Percentiles rank a stretch among this genome's conserved stretches.
These are phyloP conservation scores for Ptychadena robeensis DNA, from an alignment of 2,797 vertebrate species.

Conservation along the genomic window DNA sequence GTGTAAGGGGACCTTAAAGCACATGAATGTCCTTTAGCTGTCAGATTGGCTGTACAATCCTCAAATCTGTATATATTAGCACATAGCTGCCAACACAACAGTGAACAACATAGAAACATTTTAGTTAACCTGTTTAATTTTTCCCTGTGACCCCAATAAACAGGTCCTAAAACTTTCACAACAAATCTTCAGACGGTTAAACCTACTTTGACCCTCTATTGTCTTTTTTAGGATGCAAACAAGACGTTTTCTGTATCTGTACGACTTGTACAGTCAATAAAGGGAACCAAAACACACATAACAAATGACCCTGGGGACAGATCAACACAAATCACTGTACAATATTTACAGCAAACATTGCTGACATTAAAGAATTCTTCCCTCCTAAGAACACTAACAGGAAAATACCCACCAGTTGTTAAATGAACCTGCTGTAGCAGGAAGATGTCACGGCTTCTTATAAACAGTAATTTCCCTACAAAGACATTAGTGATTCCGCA, in stretches of 20 bases:
- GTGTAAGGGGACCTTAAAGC: no score
- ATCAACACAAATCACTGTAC: constrained; percentile 18
- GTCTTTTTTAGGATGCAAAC: not conserved
- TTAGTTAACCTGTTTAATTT: no score
- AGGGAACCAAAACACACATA: constrained; percentile 23
- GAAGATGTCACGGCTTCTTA: constrained; percentile 7
- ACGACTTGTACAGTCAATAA: constrained; percentile 37
- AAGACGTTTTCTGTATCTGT: not conserved
- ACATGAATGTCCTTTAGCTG: no score
- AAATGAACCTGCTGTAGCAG: constrained; percentile 16
- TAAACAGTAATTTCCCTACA: constrained; percentile 18
- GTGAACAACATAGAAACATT: no score
- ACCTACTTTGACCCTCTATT: not conserved
- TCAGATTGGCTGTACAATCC: no score
- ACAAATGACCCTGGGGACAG: constrained; percentile 1
- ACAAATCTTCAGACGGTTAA: not conserved
- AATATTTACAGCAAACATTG: constrained; percentile 52
- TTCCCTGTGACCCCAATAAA: not conserved
- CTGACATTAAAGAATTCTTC: constrained; percentile 31
- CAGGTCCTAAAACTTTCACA: not conserved
- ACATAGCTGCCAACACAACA: no score
- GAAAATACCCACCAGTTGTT: constrained; percentile 17
- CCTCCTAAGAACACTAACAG: not conserved
- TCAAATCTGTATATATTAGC: no score
- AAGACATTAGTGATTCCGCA: constrained; percentile 16